Evolutionary conservation across 92 coral and sea anemone species (phyloP).

Genomic region (Siderastrea radians): DNA sequence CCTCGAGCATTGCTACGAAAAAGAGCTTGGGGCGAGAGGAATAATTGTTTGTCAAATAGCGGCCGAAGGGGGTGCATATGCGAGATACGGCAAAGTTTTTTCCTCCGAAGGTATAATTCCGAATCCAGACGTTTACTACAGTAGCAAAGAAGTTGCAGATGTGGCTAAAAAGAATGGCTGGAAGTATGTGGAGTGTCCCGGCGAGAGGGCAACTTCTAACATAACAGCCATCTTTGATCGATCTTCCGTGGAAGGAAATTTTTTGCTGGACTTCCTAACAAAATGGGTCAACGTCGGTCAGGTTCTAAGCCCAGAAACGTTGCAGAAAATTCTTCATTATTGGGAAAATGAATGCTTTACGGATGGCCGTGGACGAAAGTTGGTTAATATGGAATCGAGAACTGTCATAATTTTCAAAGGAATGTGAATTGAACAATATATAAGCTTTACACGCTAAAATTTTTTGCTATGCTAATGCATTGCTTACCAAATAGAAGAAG

Average conservation of each 20-base stretch:
- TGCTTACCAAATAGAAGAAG: too few relatives aligned
- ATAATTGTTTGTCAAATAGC: neutral
- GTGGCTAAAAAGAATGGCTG: too few relatives aligned
- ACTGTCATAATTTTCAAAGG: too few relatives aligned
- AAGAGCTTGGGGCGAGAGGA: conserved; percentile 7
- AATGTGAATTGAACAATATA: too few relatives aligned
- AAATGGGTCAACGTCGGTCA: neutral
- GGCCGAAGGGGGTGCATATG: neutral
- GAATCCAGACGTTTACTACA: conserved; percentile 10
- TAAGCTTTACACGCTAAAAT: too few relatives aligned
- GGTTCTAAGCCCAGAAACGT: neutral
- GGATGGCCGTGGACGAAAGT: too few relatives aligned
- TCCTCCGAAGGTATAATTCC: neutral
- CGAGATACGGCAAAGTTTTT: neutral
- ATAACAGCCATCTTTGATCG: neutral
- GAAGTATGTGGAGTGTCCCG: too few relatives aligned
- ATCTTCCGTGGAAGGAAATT: neutral
- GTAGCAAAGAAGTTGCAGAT: neutral
- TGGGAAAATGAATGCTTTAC: neutral
- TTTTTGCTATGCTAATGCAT: too few relatives aligned
- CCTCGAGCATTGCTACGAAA: conserved; percentile 25
- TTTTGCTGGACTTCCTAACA: conserved; percentile 7
- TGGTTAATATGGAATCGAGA: too few relatives aligned
- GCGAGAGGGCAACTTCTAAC: too few relatives aligned
- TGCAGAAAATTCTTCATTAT: neutral